Percentiles rank a stretch among this genome's conserved stretches.
Conservation (phyloP, 2,888 invertebrate species). For the Tinea semifulvella region DNA sequence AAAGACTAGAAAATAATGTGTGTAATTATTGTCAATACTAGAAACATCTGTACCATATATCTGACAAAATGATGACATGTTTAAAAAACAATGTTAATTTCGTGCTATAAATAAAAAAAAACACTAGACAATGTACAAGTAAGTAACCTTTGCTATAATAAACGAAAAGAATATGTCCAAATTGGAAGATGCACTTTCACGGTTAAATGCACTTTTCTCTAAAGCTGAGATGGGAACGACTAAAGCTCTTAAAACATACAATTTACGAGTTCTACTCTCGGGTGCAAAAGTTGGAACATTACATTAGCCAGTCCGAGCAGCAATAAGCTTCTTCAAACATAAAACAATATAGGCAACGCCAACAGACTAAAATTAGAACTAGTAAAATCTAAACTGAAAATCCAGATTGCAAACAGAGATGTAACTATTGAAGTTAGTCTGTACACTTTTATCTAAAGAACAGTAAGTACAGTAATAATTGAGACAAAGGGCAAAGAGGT, state of each 20-base stretch:
- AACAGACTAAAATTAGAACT: not conserved
- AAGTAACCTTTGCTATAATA: not conserved
- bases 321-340: conserved; percentile 8
- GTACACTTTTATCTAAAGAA: conserved; percentile 6
- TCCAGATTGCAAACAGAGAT: not conserved
- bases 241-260: conserved; percentile 12
- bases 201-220: conserved; percentile 9
- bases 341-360: not conserved
- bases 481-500: conserved; percentile 59
- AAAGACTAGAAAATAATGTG: no score
- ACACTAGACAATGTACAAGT: not conserved
- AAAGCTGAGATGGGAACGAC: conserved; percentile 6
- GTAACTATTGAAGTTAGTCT: not conserved
- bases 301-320: conserved; percentile 13
- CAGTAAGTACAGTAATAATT: conserved; percentile 37
- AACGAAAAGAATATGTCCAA: conserved; percentile 1
- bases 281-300: conserved; percentile 10
- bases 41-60: no score
- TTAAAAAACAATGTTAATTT: no score
- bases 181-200: conserved; percentile 9
- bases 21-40: no score
- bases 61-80: no score
- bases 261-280: conserved; percentile 12
- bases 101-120: not conserved
- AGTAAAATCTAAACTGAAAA: not conserved